A percentile compares a stretch with the other conserved stretches of the same genome.
phyloP scores from a whole-genome alignment of 2,888 invertebrate species.

The Scaptomyza polygonia region DNA sequence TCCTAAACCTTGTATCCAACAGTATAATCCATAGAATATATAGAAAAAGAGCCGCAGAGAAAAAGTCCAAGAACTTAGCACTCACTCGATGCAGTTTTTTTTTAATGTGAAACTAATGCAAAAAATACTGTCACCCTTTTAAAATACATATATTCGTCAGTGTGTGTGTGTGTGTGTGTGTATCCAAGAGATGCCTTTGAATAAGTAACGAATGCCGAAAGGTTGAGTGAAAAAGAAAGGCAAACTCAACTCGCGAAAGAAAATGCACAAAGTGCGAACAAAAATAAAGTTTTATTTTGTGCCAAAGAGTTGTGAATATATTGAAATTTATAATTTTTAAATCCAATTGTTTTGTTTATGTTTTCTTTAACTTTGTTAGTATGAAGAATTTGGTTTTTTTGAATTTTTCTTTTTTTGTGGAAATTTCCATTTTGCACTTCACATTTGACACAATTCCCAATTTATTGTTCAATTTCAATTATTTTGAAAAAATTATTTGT shows the following conservation, averaged over 20 bases:
- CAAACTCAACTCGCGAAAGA: slow-evolving; percentile 24
- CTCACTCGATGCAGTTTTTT: slow-evolving; percentile 48
- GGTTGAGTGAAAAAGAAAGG: slow-evolving; percentile 13
- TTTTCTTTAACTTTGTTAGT: slow-evolving; percentile 13
- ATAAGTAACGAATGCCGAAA: slow-evolving; percentile 24
- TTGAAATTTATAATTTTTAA: slow-evolving; percentile 5
- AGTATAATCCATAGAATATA: slow-evolving; percentile 37
- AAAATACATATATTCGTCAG: slow-evolving; percentile 2
- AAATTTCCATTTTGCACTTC: slow-evolving; percentile 44
- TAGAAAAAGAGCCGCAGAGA: background rate
- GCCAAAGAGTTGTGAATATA: slow-evolving; percentile 29
- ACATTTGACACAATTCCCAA: slow-evolving; percentile 39
- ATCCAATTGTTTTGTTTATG: slow-evolving; percentile 39
- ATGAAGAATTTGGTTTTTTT: slow-evolving; percentile 16
- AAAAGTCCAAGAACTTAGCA: slow-evolving; percentile 44
- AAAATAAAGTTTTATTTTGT: slow-evolving; percentile 16
- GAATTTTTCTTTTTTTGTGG: slow-evolving; percentile 4
- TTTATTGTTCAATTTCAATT: slow-evolving; percentile 10
- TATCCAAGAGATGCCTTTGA: slow-evolving; percentile 42
- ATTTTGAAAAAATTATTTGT: background rate
- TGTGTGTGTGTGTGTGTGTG: slow-evolving; percentile 16
- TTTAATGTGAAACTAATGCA: slow-evolving; percentile 56
- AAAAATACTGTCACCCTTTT: slow-evolving; percentile 20
- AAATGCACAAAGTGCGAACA: slow-evolving; percentile 3
- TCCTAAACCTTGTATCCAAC: slow-evolving; percentile 46